Evolutionary conservation across 2,888 invertebrate genomes (phyloP).

Genomic region (Belgica antarctica): DNA sequence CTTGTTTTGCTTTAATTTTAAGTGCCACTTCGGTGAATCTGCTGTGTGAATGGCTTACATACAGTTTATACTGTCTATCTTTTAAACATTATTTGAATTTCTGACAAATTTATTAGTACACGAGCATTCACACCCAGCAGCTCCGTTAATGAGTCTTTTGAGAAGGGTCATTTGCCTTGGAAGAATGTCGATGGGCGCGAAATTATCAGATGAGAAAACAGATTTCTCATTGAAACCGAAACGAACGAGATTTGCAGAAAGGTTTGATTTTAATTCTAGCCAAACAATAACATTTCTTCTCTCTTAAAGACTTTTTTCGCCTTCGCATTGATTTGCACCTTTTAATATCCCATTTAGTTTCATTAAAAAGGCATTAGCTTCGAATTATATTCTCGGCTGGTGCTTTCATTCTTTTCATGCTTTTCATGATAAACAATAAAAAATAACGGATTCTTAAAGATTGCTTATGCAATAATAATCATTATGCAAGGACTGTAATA

Average conservation of each 20-base stretch:
- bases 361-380: constrained; percentile 5
- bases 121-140: no score
- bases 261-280: not conserved
- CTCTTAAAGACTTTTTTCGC: not conserved
- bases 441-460: not conserved
- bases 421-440: not conserved
- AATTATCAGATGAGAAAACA: constrained; percentile 13
- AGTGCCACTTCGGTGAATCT: no score
- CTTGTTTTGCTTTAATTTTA: no score
- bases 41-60: no score
- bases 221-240: constrained; percentile 6
- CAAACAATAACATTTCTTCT: not conserved
- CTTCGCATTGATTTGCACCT: not conserved
- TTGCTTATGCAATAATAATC: constrained; percentile 38
- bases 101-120: no score
- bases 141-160: constrained; percentile 33
- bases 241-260: not conserved
- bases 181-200: not conserved
- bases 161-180: constrained; percentile 27
- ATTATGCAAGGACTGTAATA: constrained; percentile 34
- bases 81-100: no score
- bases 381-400: not conserved
- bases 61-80: no score
- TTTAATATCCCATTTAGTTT: not conserved
- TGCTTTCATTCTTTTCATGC: not conserved